phyloP scores from a whole-genome alignment of 2,888 invertebrate genomes.

The Aleiodes alternator region DNA sequence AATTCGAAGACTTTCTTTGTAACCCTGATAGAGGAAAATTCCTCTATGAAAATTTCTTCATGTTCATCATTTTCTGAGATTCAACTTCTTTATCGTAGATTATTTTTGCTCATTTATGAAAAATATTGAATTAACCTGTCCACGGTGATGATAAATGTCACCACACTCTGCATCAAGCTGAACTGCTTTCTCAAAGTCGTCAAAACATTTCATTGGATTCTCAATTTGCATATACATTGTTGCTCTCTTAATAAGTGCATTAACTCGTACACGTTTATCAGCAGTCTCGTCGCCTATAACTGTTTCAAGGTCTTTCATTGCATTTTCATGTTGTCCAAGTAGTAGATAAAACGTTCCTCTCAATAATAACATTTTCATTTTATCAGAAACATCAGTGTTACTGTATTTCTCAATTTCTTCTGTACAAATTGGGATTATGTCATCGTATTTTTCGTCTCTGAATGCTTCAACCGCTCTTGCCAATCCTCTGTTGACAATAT shows the following conservation, averaged over 20 bases:
- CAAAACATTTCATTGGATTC: conserved; percentile 83
- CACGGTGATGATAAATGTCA: conserved; percentile 95
- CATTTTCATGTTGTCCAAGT: conserved; percentile 84
- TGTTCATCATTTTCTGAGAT: too few relatives aligned
- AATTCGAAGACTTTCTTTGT: too few relatives aligned
- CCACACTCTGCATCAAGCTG: conserved; percentile 86
- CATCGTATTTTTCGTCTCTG: conserved; percentile 84
- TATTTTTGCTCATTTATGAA: too few relatives aligned
- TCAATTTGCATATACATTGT: conserved; percentile 89
- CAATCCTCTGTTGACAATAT: conserved; percentile 78
- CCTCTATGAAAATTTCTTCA: too few relatives aligned
- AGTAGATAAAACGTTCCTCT: conserved; percentile 90
- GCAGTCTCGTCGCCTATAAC: conserved; percentile 82
- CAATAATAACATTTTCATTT: conserved; percentile 84
- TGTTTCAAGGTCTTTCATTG: conserved; percentile 83
- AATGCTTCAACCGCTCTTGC: conserved; percentile 84
- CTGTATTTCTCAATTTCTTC: conserved; percentile 84
- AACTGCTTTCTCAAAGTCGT: conserved; percentile 87
- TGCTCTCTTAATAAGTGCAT: conserved; percentile 92
- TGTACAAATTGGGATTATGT: conserved; percentile 86
- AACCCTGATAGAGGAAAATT: too few relatives aligned
- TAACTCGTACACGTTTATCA: conserved; percentile 82
- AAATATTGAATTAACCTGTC: conserved; percentile 77
- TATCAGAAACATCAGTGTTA: conserved; percentile 74
- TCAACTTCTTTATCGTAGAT: too few relatives aligned